Percentiles rank a stretch among this genome's conserved stretches.
Conservation (phyloP, 1,140 invertebrate genomes). For the Heliconius himera region DNA sequence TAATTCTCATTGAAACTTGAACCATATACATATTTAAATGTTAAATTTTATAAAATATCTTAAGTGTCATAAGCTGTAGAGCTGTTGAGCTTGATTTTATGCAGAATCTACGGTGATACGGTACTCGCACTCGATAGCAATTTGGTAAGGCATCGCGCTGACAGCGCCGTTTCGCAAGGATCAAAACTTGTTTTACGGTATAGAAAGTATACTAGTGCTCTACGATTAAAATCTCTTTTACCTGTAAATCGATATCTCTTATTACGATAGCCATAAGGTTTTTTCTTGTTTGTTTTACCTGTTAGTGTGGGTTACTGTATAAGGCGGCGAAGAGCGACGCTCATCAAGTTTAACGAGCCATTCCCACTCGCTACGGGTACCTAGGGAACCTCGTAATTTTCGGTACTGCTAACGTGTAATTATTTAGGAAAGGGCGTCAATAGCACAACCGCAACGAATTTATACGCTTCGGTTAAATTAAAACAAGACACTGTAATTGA, state of each 20-base stretch:
- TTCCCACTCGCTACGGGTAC: constrained; percentile 54
- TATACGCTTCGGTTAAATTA: constrained; percentile 31
- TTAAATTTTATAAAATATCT: constrained; percentile 15
- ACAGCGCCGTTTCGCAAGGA: constrained; percentile 41
- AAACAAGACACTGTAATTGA: constrained; percentile 28
- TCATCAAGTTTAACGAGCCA: constrained; percentile 80
- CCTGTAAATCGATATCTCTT: constrained; percentile 22
- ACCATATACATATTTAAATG: background rate
- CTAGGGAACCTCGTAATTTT: constrained; percentile 67
- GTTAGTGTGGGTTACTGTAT: constrained; percentile 27
- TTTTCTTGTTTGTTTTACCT: constrained; percentile 19
- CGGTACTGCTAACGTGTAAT: constrained; percentile 75
- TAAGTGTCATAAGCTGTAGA: constrained; percentile 8
- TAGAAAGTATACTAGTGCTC: constrained; percentile 41
- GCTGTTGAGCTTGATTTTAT: constrained; percentile 15
- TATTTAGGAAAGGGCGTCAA: constrained; percentile 74
- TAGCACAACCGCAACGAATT: constrained; percentile 45
- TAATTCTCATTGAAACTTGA: background rate
- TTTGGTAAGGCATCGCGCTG: constrained; percentile 37
- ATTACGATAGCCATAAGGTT: constrained; percentile 24
- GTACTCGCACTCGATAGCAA: constrained; percentile 35
- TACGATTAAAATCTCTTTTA: constrained; percentile 22
- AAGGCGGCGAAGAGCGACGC: constrained; percentile 53
- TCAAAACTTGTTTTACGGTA: constrained; percentile 52
- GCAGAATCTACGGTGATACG: constrained; percentile 18